Percentiles rank a stretch among this genome's conserved stretches.
Evolutionary conservation across 2,113 vertebrate species (phyloP).

Genomic region (Polypterus bichir): DNA sequence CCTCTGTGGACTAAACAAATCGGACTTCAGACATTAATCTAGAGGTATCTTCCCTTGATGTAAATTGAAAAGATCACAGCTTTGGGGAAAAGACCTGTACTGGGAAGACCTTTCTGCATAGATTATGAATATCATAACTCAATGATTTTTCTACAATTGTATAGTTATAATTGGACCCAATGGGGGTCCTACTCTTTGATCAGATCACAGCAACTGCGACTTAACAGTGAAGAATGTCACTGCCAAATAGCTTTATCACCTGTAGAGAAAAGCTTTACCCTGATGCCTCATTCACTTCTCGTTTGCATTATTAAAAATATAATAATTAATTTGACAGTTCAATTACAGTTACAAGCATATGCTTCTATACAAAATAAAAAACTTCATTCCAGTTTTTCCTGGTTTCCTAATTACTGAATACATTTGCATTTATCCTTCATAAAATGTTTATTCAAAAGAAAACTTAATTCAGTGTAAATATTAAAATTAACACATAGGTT

Average conservation of each 20-base stretch:
- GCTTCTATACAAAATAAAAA: conserved; percentile 53
- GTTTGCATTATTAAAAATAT: conserved; percentile 87
- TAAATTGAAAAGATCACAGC: conserved; percentile 95
- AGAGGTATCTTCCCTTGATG: conserved; percentile 68
- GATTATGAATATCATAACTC: conserved; percentile 91
- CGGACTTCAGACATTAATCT: conserved; percentile 70
- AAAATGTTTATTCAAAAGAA: too few relatives aligned
- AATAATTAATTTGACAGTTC: conserved; percentile 82
- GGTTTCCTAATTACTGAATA: too few relatives aligned
- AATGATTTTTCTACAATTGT: conserved; percentile 73
- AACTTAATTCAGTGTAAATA: too few relatives aligned
- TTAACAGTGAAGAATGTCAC: conserved; percentile 99
- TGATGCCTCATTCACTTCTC: conserved; percentile 76
- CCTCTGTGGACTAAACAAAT: conserved; percentile 64
- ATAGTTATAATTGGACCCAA: conserved; percentile 97
- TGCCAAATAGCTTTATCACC: conserved; percentile 95
- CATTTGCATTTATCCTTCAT: too few relatives aligned
- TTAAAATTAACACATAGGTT: too few relatives aligned
- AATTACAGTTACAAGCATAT: conserved; percentile 50
- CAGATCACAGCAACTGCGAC: conserved; percentile 89
- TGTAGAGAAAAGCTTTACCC: conserved; percentile 90
- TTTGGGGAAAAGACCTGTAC: conserved; percentile 78
- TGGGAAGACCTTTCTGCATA: conserved; percentile 86
- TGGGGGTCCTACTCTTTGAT: conserved; percentile 94
- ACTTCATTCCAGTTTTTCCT: conserved; percentile 20